Base-by-base conservation (phyloP, 1,140 invertebrate genomes). In the Teleogryllus occipitalis region DNA sequence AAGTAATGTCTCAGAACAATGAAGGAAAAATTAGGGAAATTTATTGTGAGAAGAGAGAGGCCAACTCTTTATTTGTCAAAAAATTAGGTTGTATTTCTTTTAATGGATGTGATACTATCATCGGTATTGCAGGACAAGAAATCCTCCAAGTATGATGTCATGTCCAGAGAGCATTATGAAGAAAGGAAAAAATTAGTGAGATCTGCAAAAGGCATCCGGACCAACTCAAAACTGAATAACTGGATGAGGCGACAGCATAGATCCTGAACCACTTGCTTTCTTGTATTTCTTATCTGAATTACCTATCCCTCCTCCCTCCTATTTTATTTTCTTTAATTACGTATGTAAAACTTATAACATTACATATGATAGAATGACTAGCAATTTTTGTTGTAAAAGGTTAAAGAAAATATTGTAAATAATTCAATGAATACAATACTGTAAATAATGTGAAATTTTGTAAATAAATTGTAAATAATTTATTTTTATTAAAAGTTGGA, bases 131-230 rank as follows among this genome's bases (percentile, higher is more conserved):
- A 79, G 78, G 49, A 79, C 15, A 18, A 74, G 8, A 75, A 65
- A 49, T 54, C 46, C 39, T 74, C 48, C 47, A 74, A 48, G 12
- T 10, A 49, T 73, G 65, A 74, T n/a, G 46, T 74, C n/a, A 46
- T 39, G 14, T 65, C 65, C 7, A 74, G 14, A 47, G 47, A 74
- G 18, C 78, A 79, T 48, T 39, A 75, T 75, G 78, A 79, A 47
- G 78, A 79, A 47, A 74, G 78, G 8, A 73, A 65, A 27, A 74
- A 79, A 49, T 79, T 79, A 47, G 49, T 49, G 8, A 65, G 78
- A 47, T 74, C 78, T 21, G 78, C 74, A 46, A 79, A 49, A 47
- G 47, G 73, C 49, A 22, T 79, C 7, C 74, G 47, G 46, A 65
- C 49, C 21, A 65, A 47, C 7, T 72, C n/a, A 46, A 46, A 49